Evolutionary conservation across 2,113 vertebrate genomes (phyloP), one percentile per base, ranked within the genome.

Genomic region (Geothlypis trichas): DNA sequence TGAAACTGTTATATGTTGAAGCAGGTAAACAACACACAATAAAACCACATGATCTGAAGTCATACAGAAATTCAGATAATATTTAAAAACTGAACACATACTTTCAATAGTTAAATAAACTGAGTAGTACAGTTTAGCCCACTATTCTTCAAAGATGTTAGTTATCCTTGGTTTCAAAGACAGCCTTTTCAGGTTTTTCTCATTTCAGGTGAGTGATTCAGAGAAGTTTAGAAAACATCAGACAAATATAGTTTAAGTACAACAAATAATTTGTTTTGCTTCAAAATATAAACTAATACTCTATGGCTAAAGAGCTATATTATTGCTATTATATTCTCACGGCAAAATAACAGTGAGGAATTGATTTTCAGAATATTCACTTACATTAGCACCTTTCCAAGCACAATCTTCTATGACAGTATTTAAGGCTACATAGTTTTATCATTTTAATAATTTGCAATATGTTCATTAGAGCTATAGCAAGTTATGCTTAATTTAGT

Each of bases 401-500:
- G 90, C 65, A 93, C 78, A 96, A 80, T 97, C 63, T 91, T 94
- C 93, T 93, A 95, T 94, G 67, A 81, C 72, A 95, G 68, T 94
- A 93, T 96, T 97, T 97, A 97, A 96, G 91, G 44, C 74, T 84
- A 78, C 28, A 44, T 77, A 71, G 80, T 89, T 97, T 97, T 97
- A 97, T 97, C 28, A 97, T 96, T 98, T 98, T 97, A 96, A 98
- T 97, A 31, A 97, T 97, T 91, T 97, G 92, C 91, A 96, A 71
- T 96, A 89, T 91, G 89, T 95, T 96, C 82, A 92, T 97, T 97
- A 97, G 95, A 96, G 65, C 84, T 94, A 62, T 69, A 96, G 47
- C 54, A 97, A 97, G 58, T 92, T 97, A 96, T 97, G 90, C 85
- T 84, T 97, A 97, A 96, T 97, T 97, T 97, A 97, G 80, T 97